Evolutionary conservation across 2,797 vertebrate genomes (phyloP).

Genomic region (Spheniscus humboldti): DNA sequence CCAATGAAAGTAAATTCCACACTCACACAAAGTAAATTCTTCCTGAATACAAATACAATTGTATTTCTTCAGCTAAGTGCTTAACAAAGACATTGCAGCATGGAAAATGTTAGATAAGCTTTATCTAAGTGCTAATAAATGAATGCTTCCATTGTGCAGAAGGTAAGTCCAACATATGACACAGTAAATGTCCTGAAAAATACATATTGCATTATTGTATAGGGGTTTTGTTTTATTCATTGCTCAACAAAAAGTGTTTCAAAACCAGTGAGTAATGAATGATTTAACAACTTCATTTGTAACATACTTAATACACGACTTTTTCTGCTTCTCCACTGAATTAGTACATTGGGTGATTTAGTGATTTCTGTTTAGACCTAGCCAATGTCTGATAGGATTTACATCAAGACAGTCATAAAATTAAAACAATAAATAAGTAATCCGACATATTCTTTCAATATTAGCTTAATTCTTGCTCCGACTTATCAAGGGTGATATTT

Average conservation of each 20-base stretch:
- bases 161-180: not conserved
- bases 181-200: not conserved
- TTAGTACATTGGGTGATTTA: not conserved
- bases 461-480: conserved; percentile 15
- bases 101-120: not conserved
- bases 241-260: conserved; percentile 18
- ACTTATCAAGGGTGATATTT: conserved; percentile 14
- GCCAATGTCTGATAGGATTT: not conserved
- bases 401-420: conserved; percentile 36
- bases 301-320: not conserved
- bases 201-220: not conserved
- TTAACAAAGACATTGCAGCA: not conserved
- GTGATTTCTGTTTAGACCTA: conserved; percentile 13
- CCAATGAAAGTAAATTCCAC: not conserved
- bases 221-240: not conserved
- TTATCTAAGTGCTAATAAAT: not conserved
- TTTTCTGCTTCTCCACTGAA: conserved; percentile 1
- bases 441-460: conserved; percentile 39
- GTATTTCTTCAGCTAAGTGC: not conserved
- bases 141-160: not conserved
- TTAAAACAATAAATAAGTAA: conserved; percentile 44
- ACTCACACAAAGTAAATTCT: not conserved
- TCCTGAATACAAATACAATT: not conserved
- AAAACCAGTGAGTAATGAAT: conserved; percentile 5
- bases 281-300: conserved; percentile 21